Evolutionary conservation across 1,140 invertebrate species (phyloP), one percentile per base, ranked within the genome.

Genomic region (Forficula auricularia): DNA sequence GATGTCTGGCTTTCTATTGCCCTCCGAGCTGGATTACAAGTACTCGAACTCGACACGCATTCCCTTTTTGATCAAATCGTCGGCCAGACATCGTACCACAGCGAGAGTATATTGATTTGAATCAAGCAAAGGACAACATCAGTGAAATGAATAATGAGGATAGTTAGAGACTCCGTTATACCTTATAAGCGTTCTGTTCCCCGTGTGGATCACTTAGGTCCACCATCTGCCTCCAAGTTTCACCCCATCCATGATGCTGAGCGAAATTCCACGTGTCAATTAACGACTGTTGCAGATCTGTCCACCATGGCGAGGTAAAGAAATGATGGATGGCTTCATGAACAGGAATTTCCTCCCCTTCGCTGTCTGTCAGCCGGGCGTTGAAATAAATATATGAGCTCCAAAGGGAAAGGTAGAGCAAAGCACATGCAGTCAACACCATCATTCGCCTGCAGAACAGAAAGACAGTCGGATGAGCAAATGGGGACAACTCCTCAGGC

Each of bases 311-410:
- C 8, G 87, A 90, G 1, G 82, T 87, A 43, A 94, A 77, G 55
- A 96, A 89, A 59, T 95, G 85, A 49, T 79, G 70, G 0, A 91
- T 48, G 0, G 88, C 87, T 58, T 94, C 89, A 40, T 84, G 73
- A 4, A 91, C 59, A 43, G 84, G 86, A 1, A 91, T 75, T 55
- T 84, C 77, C 50, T 91, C 84, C 3, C 87, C 89, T 46, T 91
- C 78, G 40, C 76, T 77, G 53, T 88, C 84, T 1, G 77, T 81
- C 12, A 95, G 67, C 33, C 74, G 79, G 10, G 85, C 84, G 57
- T 94, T 92, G 59, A 91, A 94, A 59, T 87, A 90, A 12, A 96
- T 62, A 47, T 78, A 86, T 19, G 79, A 79, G 16, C 63, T 58
- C 77, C 80, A 85, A 1, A 92, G 52, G 0, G 70, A 69, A 0